Percentiles rank a stretch among this genome's conserved stretches.
phyloP scores from a whole-genome alignment of 1,140 invertebrate species.

The Orius insidiosus region DNA sequence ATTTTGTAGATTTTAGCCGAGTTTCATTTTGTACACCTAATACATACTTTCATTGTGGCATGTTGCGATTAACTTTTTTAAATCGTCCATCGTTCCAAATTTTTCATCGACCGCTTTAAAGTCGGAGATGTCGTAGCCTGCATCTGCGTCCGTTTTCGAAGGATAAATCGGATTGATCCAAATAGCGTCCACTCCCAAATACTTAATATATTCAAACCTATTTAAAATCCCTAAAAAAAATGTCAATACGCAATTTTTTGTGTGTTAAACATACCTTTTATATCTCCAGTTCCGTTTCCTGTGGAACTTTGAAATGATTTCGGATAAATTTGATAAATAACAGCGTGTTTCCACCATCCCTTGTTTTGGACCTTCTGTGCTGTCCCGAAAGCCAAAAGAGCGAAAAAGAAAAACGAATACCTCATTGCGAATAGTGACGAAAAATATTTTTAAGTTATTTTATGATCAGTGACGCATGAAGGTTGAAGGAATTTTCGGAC shows the following conservation, averaged over 20 bases:
- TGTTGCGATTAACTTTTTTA: constrained; percentile 25
- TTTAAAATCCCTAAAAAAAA: constrained; percentile 21
- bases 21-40: no score
- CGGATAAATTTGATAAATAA: constrained; percentile 64
- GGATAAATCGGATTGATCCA: constrained; percentile 48
- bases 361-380: no score
- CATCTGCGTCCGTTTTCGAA: constrained; percentile 41
- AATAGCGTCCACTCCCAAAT: constrained; percentile 31
- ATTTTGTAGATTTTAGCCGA: no score
- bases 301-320: constrained; percentile 60
- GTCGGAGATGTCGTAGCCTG: constrained; percentile 45
- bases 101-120: constrained; percentile 37
- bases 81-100: constrained; percentile 44
- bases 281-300: constrained; percentile 61
- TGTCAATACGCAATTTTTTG: no score
- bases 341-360: constrained; percentile 23
- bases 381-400: no score
- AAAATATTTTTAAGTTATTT: no score
- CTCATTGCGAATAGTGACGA: no score
- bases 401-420: no score
- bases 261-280: constrained; percentile 32
- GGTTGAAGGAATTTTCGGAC: no score
- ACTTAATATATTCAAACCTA: constrained; percentile 22
- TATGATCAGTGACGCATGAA: no score
- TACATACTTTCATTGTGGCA: no score